Conservation (phyloP, 2,797 vertebrate genomes). For the Helicolenus hilgendorfi region DNA sequence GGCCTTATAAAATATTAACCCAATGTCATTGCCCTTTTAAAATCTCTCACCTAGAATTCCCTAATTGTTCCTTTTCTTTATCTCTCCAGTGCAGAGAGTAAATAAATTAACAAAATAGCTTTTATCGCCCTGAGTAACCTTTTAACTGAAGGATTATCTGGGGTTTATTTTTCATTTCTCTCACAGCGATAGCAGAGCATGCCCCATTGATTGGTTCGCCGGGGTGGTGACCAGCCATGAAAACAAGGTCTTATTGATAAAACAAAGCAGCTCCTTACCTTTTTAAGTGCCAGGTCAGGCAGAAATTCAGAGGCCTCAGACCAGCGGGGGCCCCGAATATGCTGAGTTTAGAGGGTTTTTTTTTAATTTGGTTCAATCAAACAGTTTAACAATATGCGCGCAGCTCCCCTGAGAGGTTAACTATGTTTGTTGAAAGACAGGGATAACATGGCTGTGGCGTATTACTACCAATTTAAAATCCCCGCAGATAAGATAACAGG, state of each 20-base stretch:
- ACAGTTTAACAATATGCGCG: slow-evolving; percentile 74
- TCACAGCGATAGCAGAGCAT: slow-evolving; percentile 97
- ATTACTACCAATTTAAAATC: slow-evolving; percentile 73
- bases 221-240: slow-evolving; percentile 98
- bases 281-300: slow-evolving; percentile 83
- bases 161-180: slow-evolving; percentile 99
- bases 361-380: slow-evolving; percentile 80
- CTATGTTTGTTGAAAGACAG: slow-evolving; percentile 74
- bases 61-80: slow-evolving; percentile 99
- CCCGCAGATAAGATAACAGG: slow-evolving; percentile 62
- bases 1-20: slow-evolving; percentile 99
- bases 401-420: slow-evolving; percentile 80
- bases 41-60: slow-evolving; percentile 99
- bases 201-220: slow-evolving; percentile 99
- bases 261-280: slow-evolving; percentile 90
- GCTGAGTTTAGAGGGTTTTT: slow-evolving; percentile 58
- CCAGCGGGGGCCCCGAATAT: slow-evolving; percentile 66
- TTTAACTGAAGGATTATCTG: slow-evolving; percentile 99
- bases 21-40: slow-evolving; percentile 99
- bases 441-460: slow-evolving; percentile 63
- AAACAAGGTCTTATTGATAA: slow-evolving; percentile 97
- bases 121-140: slow-evolving; percentile 99
- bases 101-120: slow-evolving; percentile 99
- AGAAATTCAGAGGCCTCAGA: slow-evolving; percentile 76
- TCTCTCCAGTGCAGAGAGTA: slow-evolving; percentile 99